These are phyloP conservation scores for Monochamus alternatus DNA, from an alignment of 2,888 invertebrate genomes.

Conservation along the genomic window DNA sequence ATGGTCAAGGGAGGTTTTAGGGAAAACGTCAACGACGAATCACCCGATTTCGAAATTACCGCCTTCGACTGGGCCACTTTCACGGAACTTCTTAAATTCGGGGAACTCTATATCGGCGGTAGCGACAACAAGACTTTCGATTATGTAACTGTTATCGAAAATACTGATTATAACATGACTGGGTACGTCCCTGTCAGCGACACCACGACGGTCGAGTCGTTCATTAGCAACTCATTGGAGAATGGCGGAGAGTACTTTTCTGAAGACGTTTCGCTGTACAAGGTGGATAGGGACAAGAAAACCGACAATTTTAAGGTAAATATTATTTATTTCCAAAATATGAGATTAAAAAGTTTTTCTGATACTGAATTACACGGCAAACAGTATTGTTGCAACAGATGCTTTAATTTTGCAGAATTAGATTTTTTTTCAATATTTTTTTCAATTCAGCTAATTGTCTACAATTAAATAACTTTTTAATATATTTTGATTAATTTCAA, in stretches of 20 bases:
- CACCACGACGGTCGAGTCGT: conserved; percentile 63
- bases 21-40: conserved; percentile 73
- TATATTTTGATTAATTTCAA: too few species aligned
- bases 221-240: conserved; percentile 66
- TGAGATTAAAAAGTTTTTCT: background rate
- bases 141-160: conserved; percentile 63
- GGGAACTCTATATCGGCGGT: conserved; percentile 73
- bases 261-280: conserved; percentile 62
- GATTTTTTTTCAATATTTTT: too few species aligned
- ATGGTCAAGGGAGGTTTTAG: conserved; percentile 70
- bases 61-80: conserved; percentile 73
- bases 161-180: conserved; percentile 63
- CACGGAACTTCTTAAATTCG: conserved; percentile 72
- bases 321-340: conserved; percentile 5
- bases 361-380: too few species aligned
- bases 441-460: too few species aligned
- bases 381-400: too few species aligned
- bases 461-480: too few species aligned
- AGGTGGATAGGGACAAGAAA: conserved; percentile 64
- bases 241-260: conserved; percentile 56
- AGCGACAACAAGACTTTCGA: conserved; percentile 68
- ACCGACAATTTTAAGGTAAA: conserved; percentile 65
- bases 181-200: conserved; percentile 62
- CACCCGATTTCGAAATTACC: conserved; percentile 71
- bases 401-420: too few species aligned